Conservation (phyloP, 2,888 invertebrate genomes). For the Creontiades dilutus region DNA sequence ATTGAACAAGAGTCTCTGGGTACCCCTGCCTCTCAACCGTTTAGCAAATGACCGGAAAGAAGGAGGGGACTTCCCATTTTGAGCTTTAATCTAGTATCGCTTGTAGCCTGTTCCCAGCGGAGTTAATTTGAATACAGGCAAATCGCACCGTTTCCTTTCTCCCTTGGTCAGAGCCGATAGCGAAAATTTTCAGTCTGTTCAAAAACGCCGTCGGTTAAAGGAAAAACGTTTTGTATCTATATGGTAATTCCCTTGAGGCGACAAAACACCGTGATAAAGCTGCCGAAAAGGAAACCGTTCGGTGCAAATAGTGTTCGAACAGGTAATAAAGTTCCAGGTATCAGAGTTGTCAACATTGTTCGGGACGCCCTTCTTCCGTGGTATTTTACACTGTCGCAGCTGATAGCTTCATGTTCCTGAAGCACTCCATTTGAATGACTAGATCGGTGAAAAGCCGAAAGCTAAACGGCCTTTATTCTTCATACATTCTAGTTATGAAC, state of each 20-base stretch:
- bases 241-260: background rate
- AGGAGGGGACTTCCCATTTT: conserved; percentile 37
- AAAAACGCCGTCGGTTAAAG: background rate
- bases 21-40: background rate
- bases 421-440: too few species aligned
- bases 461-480: too few species aligned
- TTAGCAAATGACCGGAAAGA: conserved; percentile 36
- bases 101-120: conserved; percentile 25
- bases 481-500: too few species aligned
- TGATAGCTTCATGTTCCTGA: too few species aligned
- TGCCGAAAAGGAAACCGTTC: conserved; percentile 19
- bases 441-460: too few species aligned
- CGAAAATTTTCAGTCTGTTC: conserved; percentile 11
- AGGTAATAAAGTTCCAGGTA: conserved; percentile 4
- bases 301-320: background rate
- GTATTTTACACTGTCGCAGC: too few species aligned
- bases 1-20: background rate
- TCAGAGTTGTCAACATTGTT: conserved; percentile 12
- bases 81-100: conserved; percentile 56
- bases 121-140: conserved; percentile 56
- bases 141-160: background rate
- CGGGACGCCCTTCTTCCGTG: too few species aligned
- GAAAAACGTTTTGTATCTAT: conserved; percentile 21
- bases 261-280: conserved; percentile 20
- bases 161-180: background rate